Evolutionary conservation across 64 coral and sea anemone genomes (phyloP).

Genomic region (Porites australiensis): DNA sequence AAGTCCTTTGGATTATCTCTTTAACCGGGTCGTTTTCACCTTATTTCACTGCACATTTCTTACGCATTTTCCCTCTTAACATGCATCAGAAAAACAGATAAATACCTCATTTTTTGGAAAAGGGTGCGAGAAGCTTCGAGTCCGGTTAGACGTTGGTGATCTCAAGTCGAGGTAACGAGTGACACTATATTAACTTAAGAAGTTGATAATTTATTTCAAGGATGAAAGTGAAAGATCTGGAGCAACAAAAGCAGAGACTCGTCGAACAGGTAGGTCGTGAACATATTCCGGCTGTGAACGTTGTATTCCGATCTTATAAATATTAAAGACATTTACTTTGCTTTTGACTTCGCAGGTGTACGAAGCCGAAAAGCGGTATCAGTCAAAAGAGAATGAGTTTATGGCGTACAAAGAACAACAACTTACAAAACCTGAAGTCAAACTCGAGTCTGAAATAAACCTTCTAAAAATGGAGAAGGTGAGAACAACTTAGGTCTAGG

Average conservation of each 20-base stretch:
- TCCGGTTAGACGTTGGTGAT: too few relatives aligned
- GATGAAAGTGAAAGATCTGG: conserved; percentile 83
- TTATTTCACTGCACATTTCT: too few relatives aligned
- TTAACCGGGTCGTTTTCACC: too few relatives aligned
- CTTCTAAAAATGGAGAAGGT: conserved; percentile 97
- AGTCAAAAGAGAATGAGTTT: conserved; percentile 92
- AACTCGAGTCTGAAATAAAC: conserved; percentile 88
- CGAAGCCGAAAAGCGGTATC: conserved; percentile 92
- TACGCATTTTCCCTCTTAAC: too few relatives aligned
- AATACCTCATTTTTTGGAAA: too few relatives aligned
- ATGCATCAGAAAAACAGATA: too few relatives aligned
- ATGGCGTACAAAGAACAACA: conserved; percentile 95
- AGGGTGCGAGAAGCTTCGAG: too few relatives aligned
- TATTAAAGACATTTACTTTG: not conserved
- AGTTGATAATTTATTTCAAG: conserved; percentile 30
- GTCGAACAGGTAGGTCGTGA: conserved; percentile 77
- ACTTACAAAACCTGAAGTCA: conserved; percentile 96
- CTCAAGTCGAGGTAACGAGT: too few relatives aligned
- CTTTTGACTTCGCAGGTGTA: conserved; percentile 55
- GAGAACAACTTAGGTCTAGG: not conserved
- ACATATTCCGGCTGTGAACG: not conserved
- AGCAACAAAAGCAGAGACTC: conserved; percentile 85
- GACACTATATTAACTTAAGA: not conserved
- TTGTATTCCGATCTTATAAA: not conserved
- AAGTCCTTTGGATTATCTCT: too few relatives aligned